Conservation (phyloP, 1,140 invertebrate species). For the Whitmania pigra region DNA sequence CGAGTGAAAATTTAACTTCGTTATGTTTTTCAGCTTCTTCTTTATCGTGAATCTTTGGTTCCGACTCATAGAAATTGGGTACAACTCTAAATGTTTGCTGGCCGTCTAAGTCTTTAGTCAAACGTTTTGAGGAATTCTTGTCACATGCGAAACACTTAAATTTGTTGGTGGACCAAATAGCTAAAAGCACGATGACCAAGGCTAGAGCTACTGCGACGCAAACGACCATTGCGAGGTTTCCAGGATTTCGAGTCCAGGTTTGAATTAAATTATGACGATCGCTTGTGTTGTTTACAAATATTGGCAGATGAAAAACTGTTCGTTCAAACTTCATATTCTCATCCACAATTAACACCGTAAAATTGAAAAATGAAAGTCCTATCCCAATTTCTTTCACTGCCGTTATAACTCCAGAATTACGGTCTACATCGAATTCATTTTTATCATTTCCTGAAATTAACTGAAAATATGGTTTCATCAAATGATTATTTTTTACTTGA, state of each 20-base stretch:
- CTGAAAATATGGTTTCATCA: not conserved
- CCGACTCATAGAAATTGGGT: not conserved
- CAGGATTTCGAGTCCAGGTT: slow-evolving; percentile 3
- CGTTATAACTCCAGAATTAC: not conserved
- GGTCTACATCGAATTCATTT: not conserved
- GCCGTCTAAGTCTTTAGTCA: not conserved
- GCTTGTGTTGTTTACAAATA: slow-evolving; percentile 3
- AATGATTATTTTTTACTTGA: not conserved
- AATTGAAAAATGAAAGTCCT: not conserved
- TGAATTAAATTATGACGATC: not conserved
- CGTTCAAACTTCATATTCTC: not conserved
- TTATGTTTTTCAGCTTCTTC: not conserved
- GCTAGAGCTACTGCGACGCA: not conserved
- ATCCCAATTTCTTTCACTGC: not conserved
- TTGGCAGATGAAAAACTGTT: not conserved
- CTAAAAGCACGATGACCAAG: not conserved
- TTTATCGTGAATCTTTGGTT: not conserved
- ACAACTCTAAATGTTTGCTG: slow-evolving; percentile 2
- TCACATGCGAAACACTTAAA: not conserved
- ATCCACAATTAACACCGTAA: not conserved
- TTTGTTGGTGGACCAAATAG: not conserved
- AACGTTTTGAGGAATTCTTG: not conserved
- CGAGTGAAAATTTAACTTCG: slow-evolving; percentile 9
- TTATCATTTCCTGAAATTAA: not conserved
- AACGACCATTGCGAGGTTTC: not conserved